phyloP scores from a whole-genome alignment of 2,797 vertebrate genomes.

The Aplochiton taeniatus region DNA sequence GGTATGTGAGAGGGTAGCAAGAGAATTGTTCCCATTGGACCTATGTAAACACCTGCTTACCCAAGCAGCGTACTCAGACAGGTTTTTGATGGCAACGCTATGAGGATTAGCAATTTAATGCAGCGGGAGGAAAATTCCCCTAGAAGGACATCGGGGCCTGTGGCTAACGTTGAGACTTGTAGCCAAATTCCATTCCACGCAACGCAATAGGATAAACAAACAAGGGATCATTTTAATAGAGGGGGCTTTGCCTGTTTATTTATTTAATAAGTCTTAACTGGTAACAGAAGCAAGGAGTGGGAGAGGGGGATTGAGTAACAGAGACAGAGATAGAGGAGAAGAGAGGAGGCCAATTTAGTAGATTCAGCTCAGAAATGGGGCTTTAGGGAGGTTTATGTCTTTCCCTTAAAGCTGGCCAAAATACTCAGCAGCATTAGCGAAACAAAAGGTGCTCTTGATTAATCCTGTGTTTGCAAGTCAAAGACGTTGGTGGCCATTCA shows the following conservation, averaged over 20 bases:
- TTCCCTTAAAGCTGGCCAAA: too few species aligned
- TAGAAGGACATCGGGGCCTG: not conserved
- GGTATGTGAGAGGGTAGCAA: not conserved
- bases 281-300: slow-evolving; percentile 5
- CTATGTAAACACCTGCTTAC: not conserved
- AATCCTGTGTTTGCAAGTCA: too few species aligned
- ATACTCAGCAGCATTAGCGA: too few species aligned
- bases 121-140: not conserved
- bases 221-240: slow-evolving; percentile 4
- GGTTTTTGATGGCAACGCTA: not conserved
- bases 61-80: not conserved
- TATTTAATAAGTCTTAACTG: slow-evolving; percentile 6
- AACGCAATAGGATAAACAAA: slow-evolving; percentile 3
- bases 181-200: slow-evolving; percentile 5
- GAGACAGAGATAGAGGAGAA: not conserved
- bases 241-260: slow-evolving; percentile 1
- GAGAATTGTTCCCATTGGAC: not conserved
- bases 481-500: too few species aligned
- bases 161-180: not conserved
- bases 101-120: slow-evolving; percentile 9
- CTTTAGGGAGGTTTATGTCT: not conserved
- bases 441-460: too few species aligned
- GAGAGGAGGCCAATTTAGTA: not conserved
- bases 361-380: not conserved
- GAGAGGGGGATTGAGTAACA: too few species aligned